Conservation (phyloP, 1,140 invertebrate genomes). For the Zaprionus gabonicus region DNA sequence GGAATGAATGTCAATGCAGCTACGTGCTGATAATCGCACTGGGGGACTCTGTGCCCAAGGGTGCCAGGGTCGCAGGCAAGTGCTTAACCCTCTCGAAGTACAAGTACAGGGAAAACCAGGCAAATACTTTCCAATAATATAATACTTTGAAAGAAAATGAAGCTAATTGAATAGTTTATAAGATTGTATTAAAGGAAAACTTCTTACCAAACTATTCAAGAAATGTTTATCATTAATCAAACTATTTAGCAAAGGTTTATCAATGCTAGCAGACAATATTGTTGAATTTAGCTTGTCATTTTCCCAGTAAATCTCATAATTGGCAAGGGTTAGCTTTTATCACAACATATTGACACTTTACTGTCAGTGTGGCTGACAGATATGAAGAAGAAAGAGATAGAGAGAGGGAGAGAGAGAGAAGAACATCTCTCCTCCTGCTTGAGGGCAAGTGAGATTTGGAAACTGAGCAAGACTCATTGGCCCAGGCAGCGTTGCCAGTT, state of each 20-base stretch:
- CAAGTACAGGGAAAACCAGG: not conserved
- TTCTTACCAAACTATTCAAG: too few species aligned
- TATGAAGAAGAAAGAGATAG: not conserved
- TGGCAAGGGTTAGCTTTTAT: conserved; percentile 30
- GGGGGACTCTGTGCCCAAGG: not conserved
- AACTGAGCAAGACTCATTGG: conserved; percentile 8
- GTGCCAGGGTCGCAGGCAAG: not conserved
- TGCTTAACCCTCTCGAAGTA: conserved; percentile 19
- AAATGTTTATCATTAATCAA: too few species aligned
- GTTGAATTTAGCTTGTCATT: not conserved
- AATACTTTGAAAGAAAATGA: not conserved
- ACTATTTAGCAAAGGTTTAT: too few species aligned
- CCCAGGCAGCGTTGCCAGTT: conserved; percentile 30
- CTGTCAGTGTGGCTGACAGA: conserved; percentile 34
- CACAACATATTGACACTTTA: conserved; percentile 62
- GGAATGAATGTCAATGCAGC: conserved; percentile 56
- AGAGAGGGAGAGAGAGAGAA: not conserved
- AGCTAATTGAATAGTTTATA: conserved; percentile 6
- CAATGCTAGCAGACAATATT: too few species aligned
- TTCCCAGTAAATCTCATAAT: not conserved
- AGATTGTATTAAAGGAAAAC: too few species aligned
- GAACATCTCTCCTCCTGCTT: not conserved
- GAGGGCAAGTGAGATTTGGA: conserved; percentile 5
- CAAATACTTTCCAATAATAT: conserved; percentile 13
- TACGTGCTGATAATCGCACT: conserved; percentile 70